Evolutionary conservation across 2,113 vertebrate genomes (phyloP), one percentile per base, ranked within the genome.

Genomic region (Boulengeromyrus knoepffleri): DNA sequence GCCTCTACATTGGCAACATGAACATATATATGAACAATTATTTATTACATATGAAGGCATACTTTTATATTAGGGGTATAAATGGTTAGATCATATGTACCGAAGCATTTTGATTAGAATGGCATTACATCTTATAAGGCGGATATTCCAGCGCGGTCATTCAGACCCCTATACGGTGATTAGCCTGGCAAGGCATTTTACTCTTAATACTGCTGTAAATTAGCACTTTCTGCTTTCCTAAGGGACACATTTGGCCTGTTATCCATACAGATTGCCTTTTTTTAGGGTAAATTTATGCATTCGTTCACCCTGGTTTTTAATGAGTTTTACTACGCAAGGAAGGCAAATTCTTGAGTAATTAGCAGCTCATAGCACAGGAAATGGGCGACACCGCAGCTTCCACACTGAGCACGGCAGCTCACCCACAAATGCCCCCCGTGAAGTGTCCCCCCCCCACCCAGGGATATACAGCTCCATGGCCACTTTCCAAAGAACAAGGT

Each of bases 321-420:
- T 80, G 74, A 80, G 74, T 80, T 80, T 80, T 80, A 80, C 74
- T 77, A 62, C 17, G 10, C 62, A 50, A 77, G 88, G 62, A 88
- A 88, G 58, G 21, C 88, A 88, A 66, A 45, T 47, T 74, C 58
- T 77, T 88, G 27, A 42, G 56, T 88, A 88, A 88, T 88, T 88
- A 88, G 88, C 19, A 46, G 46, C 66, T 88, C 46, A 88, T n/a
- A 77, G 62, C 62, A 88, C 45, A 31, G 45, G 46, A 70, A 74
- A 88, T 27, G n/a, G 87, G 53, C n/a, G 46, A 50, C 47, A 21
- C 42, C 8, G 17, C 47, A 85, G 62, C 27, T 13, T 70, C 62
- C 62, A 27, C 62, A n/a, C 58, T 31, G n/a, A 62, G 62, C 9
- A 27, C n/a, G 24, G n/a, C n/a, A 66, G 62, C 62, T 66, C 24